A percentile compares a stretch with the other conserved stretches of the same genome.
These are phyloP conservation scores for Sylvilagus bachmani DNA, from an alignment of 2,113 vertebrate species.

Conservation along the genomic window DNA sequence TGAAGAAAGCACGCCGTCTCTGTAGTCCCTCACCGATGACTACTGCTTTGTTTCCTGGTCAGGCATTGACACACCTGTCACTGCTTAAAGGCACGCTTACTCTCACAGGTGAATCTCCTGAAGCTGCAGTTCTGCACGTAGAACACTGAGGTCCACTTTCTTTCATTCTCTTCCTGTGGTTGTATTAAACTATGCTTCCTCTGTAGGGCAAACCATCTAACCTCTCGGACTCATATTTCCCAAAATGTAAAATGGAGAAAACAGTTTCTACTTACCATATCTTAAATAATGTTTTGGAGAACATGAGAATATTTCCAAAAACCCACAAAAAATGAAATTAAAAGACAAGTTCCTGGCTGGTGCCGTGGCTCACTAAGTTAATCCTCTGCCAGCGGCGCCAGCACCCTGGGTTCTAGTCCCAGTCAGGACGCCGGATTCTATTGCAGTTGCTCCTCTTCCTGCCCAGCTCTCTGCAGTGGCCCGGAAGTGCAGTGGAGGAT, in stretches of 20 bases:
- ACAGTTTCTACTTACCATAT: neutral
- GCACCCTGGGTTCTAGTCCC: no score
- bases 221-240: neutral
- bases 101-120: neutral
- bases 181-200: neutral
- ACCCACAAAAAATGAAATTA: no score
- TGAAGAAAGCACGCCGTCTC: no score
- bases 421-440: no score
- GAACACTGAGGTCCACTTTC: neutral
- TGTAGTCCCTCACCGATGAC: no score
- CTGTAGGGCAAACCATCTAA: neutral
- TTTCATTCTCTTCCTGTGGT: neutral
- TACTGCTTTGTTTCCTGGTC: neutral
- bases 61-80: neutral
- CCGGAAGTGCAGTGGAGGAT: no score
- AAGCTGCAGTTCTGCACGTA: neutral
- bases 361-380: no score
- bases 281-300: neutral
- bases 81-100: neutral
- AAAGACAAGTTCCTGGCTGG: no score
- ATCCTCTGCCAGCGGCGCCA: no score
- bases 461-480: no score
- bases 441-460: fast-evolving
- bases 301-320: neutral
- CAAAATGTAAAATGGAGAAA: neutral